Conservation (phyloP, 1,140 invertebrate species). For the Listronotus oregonensis region DNA sequence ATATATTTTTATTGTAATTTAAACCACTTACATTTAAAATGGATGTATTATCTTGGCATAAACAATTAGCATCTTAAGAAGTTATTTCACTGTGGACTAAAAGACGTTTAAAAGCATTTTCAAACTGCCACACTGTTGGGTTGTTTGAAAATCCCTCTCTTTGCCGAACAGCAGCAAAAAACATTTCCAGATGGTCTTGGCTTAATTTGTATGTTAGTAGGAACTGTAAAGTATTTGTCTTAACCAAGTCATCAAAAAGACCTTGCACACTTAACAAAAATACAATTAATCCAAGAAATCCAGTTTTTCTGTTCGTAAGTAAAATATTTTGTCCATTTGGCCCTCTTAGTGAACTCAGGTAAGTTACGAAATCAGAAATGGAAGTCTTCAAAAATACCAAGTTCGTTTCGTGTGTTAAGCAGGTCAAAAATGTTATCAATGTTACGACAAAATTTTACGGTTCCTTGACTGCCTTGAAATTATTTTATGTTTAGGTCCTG, state of each 20-base stretch:
- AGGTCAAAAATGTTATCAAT: not conserved
- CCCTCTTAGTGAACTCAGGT: no score
- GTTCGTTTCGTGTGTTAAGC: not conserved
- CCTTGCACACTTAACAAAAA: not conserved
- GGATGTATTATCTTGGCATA: not conserved
- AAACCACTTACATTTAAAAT: slow-evolving; percentile 3
- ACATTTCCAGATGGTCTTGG: not conserved
- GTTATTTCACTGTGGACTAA: not conserved
- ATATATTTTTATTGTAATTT: no score
- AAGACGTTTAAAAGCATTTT: not conserved
- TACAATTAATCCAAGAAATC: not conserved
- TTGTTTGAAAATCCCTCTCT: not conserved
- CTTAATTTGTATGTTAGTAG: no score
- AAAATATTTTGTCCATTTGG: not conserved
- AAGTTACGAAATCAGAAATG: not conserved
- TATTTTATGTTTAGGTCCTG: no score
- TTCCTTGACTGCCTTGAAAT: no score
- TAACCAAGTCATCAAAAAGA: not conserved
- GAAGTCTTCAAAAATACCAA: not conserved
- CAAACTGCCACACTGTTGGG: not conserved
- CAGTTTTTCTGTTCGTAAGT: not conserved
- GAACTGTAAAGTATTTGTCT: not conserved
- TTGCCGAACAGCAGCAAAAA: not conserved
- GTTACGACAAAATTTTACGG: not conserved
- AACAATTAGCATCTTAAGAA: not conserved